Evolutionary conservation across 2,888 invertebrate genomes (phyloP).

Genomic region (Eledona agricola): DNA sequence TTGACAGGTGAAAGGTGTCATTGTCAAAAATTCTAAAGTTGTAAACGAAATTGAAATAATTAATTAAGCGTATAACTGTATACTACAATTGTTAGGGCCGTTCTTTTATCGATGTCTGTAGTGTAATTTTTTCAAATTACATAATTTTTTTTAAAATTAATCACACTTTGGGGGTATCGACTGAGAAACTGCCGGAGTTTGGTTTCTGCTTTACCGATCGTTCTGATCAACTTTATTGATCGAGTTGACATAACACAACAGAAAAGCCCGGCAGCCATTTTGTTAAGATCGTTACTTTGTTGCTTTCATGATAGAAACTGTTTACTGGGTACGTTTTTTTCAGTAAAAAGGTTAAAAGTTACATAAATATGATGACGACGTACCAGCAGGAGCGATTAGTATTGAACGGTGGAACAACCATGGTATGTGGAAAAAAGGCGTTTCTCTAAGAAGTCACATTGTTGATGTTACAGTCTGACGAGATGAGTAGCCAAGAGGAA

Average conservation of each 20-base stretch:
- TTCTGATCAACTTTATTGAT: constrained; percentile 16
- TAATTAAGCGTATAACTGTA: no score
- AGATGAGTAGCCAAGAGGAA: constrained; percentile 11
- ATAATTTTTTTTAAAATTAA: no score
- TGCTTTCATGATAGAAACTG: constrained; percentile 18
- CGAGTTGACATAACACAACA: constrained; percentile 20
- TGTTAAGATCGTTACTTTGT: constrained; percentile 12
- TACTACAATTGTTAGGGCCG: no score
- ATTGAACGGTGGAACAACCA: constrained; percentile 44
- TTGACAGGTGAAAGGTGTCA: no score
- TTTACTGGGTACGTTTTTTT: background rate
- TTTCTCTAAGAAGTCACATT: background rate
- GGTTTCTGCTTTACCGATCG: constrained; percentile 10
- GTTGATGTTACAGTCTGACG: constrained; percentile 8
- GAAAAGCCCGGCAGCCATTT: constrained; percentile 31
- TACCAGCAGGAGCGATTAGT: constrained; percentile 55
- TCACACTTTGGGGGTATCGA: no score
- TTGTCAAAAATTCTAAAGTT: no score
- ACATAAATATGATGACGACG: constrained; percentile 57
- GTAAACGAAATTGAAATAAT: no score
- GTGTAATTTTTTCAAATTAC: no score
- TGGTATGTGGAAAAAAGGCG: constrained; percentile 25
- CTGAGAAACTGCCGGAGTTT: no score
- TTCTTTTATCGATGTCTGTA: no score
- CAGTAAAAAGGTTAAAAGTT: background rate